Evolutionary conservation across 2,113 vertebrate genomes (phyloP).

Genomic region (Erinaceus europaeus): DNA sequence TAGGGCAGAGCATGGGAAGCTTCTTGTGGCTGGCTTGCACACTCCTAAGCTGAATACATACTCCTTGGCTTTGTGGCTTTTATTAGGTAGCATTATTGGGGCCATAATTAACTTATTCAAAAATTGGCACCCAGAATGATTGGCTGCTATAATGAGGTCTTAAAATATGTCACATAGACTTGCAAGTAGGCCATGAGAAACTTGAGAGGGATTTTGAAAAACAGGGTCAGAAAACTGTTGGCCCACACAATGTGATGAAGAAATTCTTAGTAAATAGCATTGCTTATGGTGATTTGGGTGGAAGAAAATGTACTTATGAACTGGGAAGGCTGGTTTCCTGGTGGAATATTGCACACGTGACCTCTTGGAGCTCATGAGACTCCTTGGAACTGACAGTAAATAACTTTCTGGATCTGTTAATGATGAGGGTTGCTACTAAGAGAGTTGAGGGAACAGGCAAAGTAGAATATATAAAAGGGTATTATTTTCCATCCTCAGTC

Average conservation of each 20-base stretch:
- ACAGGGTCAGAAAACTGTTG: background rate
- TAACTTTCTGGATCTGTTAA: background rate
- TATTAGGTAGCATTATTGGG: background rate
- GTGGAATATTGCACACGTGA: background rate
- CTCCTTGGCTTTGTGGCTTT: background rate
- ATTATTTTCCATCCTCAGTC: background rate
- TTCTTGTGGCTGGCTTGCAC: accelerated
- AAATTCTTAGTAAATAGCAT: background rate
- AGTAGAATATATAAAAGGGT: background rate
- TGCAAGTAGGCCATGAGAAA: background rate
- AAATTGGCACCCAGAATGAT: background rate
- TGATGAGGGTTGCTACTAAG: background rate
- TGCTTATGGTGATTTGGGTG: background rate
- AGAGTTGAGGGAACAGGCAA: background rate
- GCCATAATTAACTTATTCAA: background rate
- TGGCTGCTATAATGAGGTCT: background rate
- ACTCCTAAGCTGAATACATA: background rate
- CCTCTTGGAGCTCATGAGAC: no score
- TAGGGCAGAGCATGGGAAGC: background rate
- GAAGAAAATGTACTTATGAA: background rate
- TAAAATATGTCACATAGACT: background rate
- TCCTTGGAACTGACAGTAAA: no score
- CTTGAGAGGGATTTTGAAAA: background rate
- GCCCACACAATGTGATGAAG: background rate
- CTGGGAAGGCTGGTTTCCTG: background rate